These are phyloP conservation scores for Lamellibrachia satsuma DNA, from an alignment of 2,888 invertebrate species.

Conservation along the genomic window DNA sequence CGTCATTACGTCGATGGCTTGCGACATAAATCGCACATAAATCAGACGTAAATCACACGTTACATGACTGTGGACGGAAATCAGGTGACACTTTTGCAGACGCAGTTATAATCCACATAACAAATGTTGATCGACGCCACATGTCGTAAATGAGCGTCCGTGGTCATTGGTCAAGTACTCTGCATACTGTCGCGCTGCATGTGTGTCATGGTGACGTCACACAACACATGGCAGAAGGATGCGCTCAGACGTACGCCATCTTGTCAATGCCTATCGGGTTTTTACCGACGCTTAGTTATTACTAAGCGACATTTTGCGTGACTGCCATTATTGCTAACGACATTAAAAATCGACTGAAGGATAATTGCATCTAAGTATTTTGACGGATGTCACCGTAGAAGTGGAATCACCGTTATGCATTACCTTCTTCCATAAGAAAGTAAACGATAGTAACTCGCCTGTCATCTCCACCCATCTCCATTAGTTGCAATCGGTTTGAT, in stretches of 20 bases:
- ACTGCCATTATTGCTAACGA: background rate
- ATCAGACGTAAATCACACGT: too few species aligned
- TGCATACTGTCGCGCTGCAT: too few species aligned
- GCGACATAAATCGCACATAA: too few species aligned
- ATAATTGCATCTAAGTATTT: background rate
- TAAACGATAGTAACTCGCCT: background rate
- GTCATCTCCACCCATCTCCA: background rate
- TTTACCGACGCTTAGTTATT: background rate
- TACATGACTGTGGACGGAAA: too few species aligned
- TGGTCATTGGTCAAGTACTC: too few species aligned
- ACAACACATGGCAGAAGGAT: background rate
- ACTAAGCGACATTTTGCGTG: slow-evolving; percentile 6
- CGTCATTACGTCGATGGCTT: too few species aligned
- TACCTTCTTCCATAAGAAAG: background rate
- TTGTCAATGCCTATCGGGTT: background rate
- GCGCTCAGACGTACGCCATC: background rate
- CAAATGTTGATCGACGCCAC: too few species aligned
- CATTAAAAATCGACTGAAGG: background rate
- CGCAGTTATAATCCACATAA: too few species aligned
- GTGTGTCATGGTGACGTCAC: background rate
- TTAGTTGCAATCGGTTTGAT: background rate
- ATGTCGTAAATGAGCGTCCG: too few species aligned
- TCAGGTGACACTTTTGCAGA: too few species aligned
- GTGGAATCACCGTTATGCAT: background rate
- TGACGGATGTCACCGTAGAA: background rate